phyloP scores from a whole-genome alignment of 2,888 invertebrate species.

The Trichacis sp. region DNA sequence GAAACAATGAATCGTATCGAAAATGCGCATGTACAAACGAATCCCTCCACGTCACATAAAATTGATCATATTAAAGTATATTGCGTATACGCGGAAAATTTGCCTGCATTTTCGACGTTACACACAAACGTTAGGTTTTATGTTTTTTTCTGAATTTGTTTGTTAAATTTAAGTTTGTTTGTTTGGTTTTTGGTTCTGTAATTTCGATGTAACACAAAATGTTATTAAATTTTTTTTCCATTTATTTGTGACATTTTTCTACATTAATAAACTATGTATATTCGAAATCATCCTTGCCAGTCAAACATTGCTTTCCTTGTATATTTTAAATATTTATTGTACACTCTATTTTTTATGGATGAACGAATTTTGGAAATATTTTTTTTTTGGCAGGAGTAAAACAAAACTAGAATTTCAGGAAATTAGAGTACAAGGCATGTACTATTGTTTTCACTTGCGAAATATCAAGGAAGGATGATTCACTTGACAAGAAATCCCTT shows the following conservation, averaged over 20 bases:
- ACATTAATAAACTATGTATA: no score
- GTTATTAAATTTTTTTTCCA: conserved; percentile 1
- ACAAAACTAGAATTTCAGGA: no score
- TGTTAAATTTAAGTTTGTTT: not conserved
- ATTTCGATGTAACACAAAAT: not conserved
- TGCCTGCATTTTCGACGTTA: conserved; percentile 40
- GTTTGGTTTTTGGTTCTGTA: not conserved
- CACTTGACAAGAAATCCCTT: conserved; percentile 37
- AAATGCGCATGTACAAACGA: conserved; percentile 68
- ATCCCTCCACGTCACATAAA: conserved; percentile 68
- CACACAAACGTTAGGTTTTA: not conserved
- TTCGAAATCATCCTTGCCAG: conserved; percentile 29
- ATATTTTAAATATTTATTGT: conserved; percentile 28
- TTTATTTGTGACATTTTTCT: no score
- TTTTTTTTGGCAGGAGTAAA: no score
- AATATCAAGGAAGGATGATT: conserved; percentile 23
- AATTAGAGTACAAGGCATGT: not conserved
- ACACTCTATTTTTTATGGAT: not conserved
- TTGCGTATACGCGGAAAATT: conserved; percentile 43
- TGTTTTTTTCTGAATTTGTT: not conserved
- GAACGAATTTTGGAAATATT: no score
- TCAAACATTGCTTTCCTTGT: conserved; percentile 12
- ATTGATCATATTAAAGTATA: conserved; percentile 42
- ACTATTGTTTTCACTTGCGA: conserved; percentile 35
- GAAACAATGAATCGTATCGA: conserved; percentile 61